Evolutionary conservation across 2,888 invertebrate species (phyloP), one percentile per base, ranked within the genome.

Genomic region (Andrena haemorrhoa): DNA sequence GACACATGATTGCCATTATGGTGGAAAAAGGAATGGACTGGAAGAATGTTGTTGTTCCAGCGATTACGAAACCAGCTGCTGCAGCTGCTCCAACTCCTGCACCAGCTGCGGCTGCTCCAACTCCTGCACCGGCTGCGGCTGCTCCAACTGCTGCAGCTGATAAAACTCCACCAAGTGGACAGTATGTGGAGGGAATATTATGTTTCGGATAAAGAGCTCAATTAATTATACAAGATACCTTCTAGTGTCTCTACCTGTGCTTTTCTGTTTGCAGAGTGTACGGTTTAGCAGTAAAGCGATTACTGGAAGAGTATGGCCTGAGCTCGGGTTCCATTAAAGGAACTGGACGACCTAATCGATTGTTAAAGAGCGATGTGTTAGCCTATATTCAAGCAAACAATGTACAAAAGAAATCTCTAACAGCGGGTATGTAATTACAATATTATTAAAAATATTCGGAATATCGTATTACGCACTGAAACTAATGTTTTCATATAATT

Each of bases 21-120:
- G 95, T 95, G 12, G 95, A 95, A 66, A 95, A 95, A 89, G 96
- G 95, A 10, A 95, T 95, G 90, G 96, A 96, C 88, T 95, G 95
- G 95, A 94, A 95, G 89, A 94, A 94, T 83, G 94, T 94, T 4
- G 93, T 94, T 76, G 83, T 94, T 78, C 94, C 94, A n/a, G 73
- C 78, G 16, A 79, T 85, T 23, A 78, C 79, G 1, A 82, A 87
- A 82, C 60, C 74, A 16, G 63, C 80, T 26, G 60, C 79, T 16
- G 31, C 73, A 16, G 64, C 64, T 53, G 60, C 77, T 1, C 64
- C 78, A 8, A 6, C 83, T 58, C 23, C 86, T 60, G 49, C 83
- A 26, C 58, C 75, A 26, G 5, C 77, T 12, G 33, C 74, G 12
- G 60, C 61, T 51, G 56, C 78, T 1, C 63, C 78, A 8, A 2